Conservation (phyloP, 2,888 invertebrate species). For the Acheta domesticus region DNA sequence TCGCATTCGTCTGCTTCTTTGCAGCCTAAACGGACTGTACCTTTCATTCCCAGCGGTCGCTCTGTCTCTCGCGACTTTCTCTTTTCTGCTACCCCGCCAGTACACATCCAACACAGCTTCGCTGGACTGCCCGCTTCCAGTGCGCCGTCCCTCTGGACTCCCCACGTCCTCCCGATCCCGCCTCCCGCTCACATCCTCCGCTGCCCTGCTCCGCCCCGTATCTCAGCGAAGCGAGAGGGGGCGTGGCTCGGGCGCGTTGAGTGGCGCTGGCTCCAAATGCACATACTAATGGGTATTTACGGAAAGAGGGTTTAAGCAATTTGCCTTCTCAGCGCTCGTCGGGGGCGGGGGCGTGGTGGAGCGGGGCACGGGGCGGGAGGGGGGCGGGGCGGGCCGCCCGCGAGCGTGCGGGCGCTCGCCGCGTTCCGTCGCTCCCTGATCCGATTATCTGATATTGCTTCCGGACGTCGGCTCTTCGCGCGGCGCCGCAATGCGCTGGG, state of each 20-base stretch:
- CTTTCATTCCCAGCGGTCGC: too few relatives aligned
- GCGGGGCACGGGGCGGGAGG: too few relatives aligned
- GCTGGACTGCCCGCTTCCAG: too few relatives aligned
- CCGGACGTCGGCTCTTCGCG: neutral
- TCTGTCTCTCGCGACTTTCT: too few relatives aligned
- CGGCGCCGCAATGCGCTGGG: neutral
- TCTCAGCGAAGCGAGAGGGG: neutral
- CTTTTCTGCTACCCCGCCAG: too few relatives aligned
- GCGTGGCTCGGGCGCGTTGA: neutral
- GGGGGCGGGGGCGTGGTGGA: too few relatives aligned
- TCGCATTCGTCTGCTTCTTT: too few relatives aligned
- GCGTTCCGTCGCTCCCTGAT: neutral
- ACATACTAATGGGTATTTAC: conserved; percentile 18
- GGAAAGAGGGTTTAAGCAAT: conserved; percentile 3
- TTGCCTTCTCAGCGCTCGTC: neutral
- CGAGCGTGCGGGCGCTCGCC: neutral
- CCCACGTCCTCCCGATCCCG: neutral
- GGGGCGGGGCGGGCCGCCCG: too few relatives aligned
- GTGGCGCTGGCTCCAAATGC: neutral
- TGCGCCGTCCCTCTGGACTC: neutral
- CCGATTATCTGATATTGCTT: neutral
- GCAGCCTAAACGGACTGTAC: too few relatives aligned
- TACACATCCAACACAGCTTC: too few relatives aligned
- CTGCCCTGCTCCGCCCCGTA: neutral
- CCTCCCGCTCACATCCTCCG: neutral